phyloP scores from a whole-genome alignment of 2,797 vertebrate genomes.

The Alca torda region DNA sequence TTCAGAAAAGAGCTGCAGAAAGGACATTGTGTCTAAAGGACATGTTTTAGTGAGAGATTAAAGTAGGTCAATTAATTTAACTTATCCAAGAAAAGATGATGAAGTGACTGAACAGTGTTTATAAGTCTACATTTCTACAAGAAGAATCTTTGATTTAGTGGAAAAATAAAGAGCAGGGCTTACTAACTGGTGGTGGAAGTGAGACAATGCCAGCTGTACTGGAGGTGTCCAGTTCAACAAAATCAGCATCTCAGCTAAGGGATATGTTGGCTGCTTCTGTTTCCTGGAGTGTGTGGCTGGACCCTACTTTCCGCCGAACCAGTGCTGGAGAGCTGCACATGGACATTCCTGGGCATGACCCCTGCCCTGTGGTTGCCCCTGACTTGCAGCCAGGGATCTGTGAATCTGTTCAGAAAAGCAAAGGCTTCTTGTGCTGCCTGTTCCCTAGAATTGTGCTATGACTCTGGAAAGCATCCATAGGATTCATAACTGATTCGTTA shows the following conservation, averaged over 20 bases:
- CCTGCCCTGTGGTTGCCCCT: not conserved
- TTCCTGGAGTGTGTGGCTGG: accelerated
- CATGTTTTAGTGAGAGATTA: conserved; percentile 34
- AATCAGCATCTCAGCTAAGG: not conserved
- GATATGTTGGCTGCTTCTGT: not conserved
- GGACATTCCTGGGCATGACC: not conserved
- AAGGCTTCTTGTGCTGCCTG: not conserved
- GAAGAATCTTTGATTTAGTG: conserved; percentile 40
- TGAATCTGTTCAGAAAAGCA: not conserved
- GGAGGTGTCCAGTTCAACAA: not conserved
- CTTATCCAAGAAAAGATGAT: conserved; percentile 25
- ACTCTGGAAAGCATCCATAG: not conserved
- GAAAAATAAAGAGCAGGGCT: conserved; percentile 35
- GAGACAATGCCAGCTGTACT: not conserved
- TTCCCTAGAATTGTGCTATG: not conserved
- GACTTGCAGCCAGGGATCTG: not conserved
- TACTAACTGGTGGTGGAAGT: not conserved
- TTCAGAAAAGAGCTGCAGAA: not conserved
- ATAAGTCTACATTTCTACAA: conserved; percentile 19
- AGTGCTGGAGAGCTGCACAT: not conserved
- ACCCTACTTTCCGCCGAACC: not conserved
- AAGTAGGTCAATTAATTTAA: conserved; percentile 33
- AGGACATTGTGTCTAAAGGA: not conserved
- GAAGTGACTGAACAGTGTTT: conserved; percentile 34
- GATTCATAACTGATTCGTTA: not conserved